Base-by-base conservation (phyloP, 1,140 invertebrate species). In the Trichomalopsis sarcophagae region DNA sequence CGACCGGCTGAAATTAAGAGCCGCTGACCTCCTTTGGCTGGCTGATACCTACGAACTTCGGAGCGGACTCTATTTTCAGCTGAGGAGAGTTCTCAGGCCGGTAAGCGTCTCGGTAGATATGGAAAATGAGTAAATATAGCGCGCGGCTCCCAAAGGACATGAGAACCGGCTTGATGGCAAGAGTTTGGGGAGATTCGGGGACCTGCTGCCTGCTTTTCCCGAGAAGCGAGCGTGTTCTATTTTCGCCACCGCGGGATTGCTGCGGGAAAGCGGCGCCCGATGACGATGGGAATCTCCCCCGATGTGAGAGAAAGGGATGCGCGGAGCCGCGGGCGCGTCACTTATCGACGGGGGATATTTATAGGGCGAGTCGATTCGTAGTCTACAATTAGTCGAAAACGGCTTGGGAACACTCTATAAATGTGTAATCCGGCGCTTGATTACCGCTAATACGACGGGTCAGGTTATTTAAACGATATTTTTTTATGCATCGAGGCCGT, bases 391-490 rank as follows among this genome's bases (percentile, higher is more conserved):
- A 76, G 17, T 33, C 10, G 40, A n/a, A 76, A n/a, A n/a, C 74
- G 40, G 36, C 40, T 47, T 47, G 5, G 5, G 40, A n/a, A 47
- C n/a, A 23, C 9, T n/a, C 21, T 55, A 21, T 21, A 44, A 40
- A 47, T 76, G 74, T 44, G 40, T 44, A 76, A n/a, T 69, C 10
- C 23, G 14, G 13, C 71, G 30, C 30, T 73, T 44, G 44, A 76
- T 76, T 40, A 2, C 6, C 74, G 40, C 17, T 76, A 44, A 76
- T 76, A 76, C 13, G 17, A 76, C 13, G 17, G 23, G 40, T n/a
- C 36, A 47, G 40, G 40, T 76, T 76, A 76, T 76, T 76, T 47
- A 76, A 44, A 44, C 36, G 40, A 47, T 76, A 36, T 74, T 74
- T 74, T 76, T 40, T 44, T 44, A 44, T 23, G 40, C 21, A 44